Base-by-base conservation (phyloP, 2,888 invertebrate species). In the Erannis defoliaria region DNA sequence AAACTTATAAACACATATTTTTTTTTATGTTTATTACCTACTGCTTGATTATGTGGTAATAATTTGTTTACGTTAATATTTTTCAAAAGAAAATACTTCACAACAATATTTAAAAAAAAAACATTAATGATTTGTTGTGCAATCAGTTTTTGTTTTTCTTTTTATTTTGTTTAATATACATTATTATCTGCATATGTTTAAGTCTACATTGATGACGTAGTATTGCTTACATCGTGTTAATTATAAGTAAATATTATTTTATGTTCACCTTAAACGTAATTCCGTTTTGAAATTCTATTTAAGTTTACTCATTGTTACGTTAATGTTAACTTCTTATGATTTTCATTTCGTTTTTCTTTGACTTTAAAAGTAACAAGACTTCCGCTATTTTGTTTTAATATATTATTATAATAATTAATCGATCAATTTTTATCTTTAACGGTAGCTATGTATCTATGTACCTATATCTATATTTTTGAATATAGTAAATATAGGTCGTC, bases 391-490 rank as follows among this genome's bases (percentile, higher is more conserved):
- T 84, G 81, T 86, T 88, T 76, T 77, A 73, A 75, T 75, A 74
- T 70, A 69, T 61, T 70, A 69, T 61, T 53, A 73, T 78, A 81
- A 76, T 78, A 81, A 84, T 79, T 78, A 81, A 84, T 79, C 77
- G 79, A 84, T 88, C 83, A 87, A 86, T 84, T 88, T 81, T 84
- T 85, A 85, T 86, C 84, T 85, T 76, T 85, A 84, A 85, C 75
- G 82, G 85, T 90, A 90, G 89, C 78, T 87, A 89, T 90, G 85
- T 89, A 90, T 88, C 83, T 90, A 89, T 89, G 87, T 89, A 90
- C 81, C 85, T 90, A 90, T 88, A 89, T 87, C 87, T 90, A 90
- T 90, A 90, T 89, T 89, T 90, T 90, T 89, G 78, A 89, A 87
- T 82, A 89, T 89, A 89, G 88, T 84, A 80, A 86, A 82, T 86